Evolutionary conservation across 2,113 vertebrate species (phyloP).

Genomic region (Psephotus haematonotus): DNA sequence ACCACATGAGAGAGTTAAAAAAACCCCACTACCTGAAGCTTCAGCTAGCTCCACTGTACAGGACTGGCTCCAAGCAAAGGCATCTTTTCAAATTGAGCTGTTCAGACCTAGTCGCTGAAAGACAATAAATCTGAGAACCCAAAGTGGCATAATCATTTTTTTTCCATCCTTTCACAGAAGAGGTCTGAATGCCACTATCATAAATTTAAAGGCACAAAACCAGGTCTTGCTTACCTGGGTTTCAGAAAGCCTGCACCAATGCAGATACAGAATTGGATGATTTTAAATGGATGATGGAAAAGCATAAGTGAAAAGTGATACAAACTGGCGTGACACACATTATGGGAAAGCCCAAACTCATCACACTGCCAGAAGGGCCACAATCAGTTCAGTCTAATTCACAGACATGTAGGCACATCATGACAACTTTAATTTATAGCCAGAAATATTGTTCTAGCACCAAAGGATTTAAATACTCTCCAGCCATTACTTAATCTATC

Average conservation of each 20-base stretch:
- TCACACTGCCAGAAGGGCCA: not conserved
- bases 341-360: not conserved
- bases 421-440: not conserved
- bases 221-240: not conserved
- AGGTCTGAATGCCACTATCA: not conserved
- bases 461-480: not conserved
- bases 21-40: accelerated
- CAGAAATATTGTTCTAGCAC: not conserved
- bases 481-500: not conserved
- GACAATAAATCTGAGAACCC: not conserved
- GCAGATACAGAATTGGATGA: not conserved
- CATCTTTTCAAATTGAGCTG: not conserved
- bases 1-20: not conserved
- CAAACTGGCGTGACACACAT: not conserved
- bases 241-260: not conserved
- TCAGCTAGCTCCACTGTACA: not conserved
- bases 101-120: not conserved
- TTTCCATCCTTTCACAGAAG: not conserved
- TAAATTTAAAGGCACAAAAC: not conserved
- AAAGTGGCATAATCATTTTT: not conserved
- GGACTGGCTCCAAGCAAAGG: not conserved
- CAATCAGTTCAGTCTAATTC: not conserved
- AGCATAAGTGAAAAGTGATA: not conserved
- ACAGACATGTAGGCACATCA: not conserved
- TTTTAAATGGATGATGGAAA: not conserved